These are phyloP conservation scores for Ctenochaetus hawaiiensis DNA, from an alignment of 2,797 vertebrate genomes.

Conservation along the genomic window DNA sequence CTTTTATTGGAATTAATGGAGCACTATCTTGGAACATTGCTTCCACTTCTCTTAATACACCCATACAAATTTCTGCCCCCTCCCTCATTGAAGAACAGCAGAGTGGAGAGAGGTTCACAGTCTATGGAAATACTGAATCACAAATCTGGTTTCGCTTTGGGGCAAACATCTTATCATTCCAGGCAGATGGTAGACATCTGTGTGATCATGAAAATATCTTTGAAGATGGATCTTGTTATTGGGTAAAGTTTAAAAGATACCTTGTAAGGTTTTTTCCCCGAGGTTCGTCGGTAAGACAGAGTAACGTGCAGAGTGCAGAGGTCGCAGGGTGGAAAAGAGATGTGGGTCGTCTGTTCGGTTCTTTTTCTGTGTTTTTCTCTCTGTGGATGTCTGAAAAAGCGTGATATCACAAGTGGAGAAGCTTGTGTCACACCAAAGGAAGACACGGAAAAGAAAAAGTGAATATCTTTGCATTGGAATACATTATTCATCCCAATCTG, in stretches of 20 bases:
- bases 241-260: neutral
- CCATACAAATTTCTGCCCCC: neutral
- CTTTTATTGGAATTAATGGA: neutral
- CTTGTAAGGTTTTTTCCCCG: too few relatives aligned
- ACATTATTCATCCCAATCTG: conserved; percentile 5
- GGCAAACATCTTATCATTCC: conserved; percentile 32
- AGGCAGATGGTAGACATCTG: conserved; percentile 42
- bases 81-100: neutral
- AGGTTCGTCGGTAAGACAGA: neutral
- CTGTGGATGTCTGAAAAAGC: neutral
- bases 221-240: conserved; percentile 24
- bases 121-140: conserved; percentile 18
- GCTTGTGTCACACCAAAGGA: neutral
- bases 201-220: conserved; percentile 28
- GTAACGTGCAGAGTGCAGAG: neutral
- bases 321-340: neutral
- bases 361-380: neutral
- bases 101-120: neutral
- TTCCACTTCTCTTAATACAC: neutral
- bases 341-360: neutral
- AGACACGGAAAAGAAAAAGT: neutral
- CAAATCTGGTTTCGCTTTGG: conserved; percentile 8
- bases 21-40: neutral
- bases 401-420: neutral
- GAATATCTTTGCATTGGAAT: neutral